Conservation (phyloP, 2,888 invertebrate species). For the Plebejus anna region DNA sequence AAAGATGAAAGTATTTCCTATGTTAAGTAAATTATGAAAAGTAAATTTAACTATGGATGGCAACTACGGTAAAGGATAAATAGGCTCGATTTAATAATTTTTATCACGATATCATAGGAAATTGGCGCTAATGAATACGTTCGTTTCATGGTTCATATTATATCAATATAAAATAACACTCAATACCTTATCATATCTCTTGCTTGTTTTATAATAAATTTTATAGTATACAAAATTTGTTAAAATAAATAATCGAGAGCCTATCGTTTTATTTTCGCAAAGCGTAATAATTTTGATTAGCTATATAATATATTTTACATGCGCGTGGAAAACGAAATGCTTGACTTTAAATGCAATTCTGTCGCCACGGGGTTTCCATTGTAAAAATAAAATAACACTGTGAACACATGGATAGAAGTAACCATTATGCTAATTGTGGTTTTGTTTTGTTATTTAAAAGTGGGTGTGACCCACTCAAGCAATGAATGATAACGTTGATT, state of each 20-base stretch:
- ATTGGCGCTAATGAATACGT: no score
- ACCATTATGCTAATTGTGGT: constrained; percentile 79
- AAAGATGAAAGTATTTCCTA: background rate
- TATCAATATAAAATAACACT: no score
- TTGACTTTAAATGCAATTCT: constrained; percentile 30
- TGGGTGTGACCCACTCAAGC: constrained; percentile 51
- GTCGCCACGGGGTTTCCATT: constrained; percentile 7
- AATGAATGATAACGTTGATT: constrained; percentile 58
- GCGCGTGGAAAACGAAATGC: constrained; percentile 27
- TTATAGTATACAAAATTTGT: no score
- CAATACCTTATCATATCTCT: no score
- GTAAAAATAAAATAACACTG: constrained; percentile 35
- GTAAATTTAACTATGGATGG: background rate
- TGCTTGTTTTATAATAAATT: no score
- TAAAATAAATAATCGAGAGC: no score
- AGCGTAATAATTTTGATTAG: background rate
- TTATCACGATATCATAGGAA: no score
- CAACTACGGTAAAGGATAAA: no score
- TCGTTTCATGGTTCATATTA: no score
- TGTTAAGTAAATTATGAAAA: background rate
- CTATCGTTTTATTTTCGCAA: background rate
- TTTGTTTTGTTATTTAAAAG: constrained; percentile 68
- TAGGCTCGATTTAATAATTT: no score
- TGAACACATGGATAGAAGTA: constrained; percentile 49
- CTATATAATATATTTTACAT: background rate